Evolutionary conservation across 2,113 vertebrate genomes (phyloP), one percentile per base, ranked within the genome.

Genomic region (Diglossa brunneiventris): DNA sequence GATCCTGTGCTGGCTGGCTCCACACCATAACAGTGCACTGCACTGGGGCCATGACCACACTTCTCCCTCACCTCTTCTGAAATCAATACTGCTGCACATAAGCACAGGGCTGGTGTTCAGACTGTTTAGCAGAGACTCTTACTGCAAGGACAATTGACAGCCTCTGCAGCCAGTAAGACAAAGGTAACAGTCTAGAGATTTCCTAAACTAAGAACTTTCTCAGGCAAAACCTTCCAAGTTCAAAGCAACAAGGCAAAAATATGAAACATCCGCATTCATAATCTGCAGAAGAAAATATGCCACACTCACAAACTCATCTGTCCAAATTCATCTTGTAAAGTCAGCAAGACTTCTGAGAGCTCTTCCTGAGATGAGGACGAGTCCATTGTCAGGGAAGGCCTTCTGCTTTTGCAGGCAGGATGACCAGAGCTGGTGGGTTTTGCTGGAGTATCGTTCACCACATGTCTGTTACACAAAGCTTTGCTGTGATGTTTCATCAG

Each of bases 401-500:
- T 95, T 35, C 88, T 97, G 93, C 46, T 95, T 85, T 52, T 97
- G 82, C 49, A 63, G 33, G 69, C 44, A 83, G 87, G 86, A 37
- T 64, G 79, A 13, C 6, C 30, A 6, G 8, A 7, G n/a, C 58
- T 15, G 23, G 41, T 3, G 46, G 97, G 81, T 50, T 96, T 97
- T 42, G 92, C 94, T 62, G 97, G 95, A 58, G 95, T 73, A 33
- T 92, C 97, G 5, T 96, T 98, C 22, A 99, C 96, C 46, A 99
- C 99, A 0, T 91, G 98, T 16, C 97, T 98, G 72, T 99, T 99
- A 97, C 99, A 99, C 63, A 99, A 93, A 76, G 97, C 98, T 56
- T 98, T 99, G 1, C 98, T 98, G 95, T 99, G 99, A 33, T 98
- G 98, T 83, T 99, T 99, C 98, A 99, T 98, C 16, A 99, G 98